Evolutionary conservation across 2,888 invertebrate genomes (phyloP).

Genomic region (Congeria kusceri): DNA sequence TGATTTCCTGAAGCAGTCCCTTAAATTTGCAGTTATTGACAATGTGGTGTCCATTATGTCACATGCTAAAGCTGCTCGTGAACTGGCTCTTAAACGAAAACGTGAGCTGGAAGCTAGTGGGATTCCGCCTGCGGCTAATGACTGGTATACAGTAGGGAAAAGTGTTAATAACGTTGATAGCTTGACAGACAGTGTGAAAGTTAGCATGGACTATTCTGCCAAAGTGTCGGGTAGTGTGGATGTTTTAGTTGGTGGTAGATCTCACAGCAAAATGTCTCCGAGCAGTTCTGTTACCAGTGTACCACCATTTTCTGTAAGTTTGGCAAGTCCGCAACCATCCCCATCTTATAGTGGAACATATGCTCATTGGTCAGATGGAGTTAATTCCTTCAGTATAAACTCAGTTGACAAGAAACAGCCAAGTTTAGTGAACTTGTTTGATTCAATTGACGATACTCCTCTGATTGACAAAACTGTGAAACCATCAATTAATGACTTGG

Average conservation of each 20-base stretch:
- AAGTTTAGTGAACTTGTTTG: slow-evolving; percentile 41
- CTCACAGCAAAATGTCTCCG: too few species aligned
- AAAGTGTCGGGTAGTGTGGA: slow-evolving; percentile 11
- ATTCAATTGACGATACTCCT: slow-evolving; percentile 64
- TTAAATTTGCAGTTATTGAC: slow-evolving; percentile 73
- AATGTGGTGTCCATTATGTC: slow-evolving; percentile 69
- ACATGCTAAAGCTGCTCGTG: slow-evolving; percentile 66
- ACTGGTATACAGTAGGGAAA: slow-evolving; percentile 68
- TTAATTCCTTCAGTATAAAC: slow-evolving; percentile 10
- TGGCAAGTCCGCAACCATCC: too few species aligned
- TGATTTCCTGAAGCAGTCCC: slow-evolving; percentile 67
- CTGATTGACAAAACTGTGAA: slow-evolving; percentile 15
- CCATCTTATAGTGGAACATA: not conserved
- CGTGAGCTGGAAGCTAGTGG: slow-evolving; percentile 30
- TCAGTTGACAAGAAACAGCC: too few species aligned
- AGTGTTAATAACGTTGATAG: slow-evolving; percentile 47
- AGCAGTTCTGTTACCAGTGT: too few species aligned
- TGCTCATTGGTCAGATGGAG: slow-evolving; percentile 29
- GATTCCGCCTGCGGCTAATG: slow-evolving; percentile 41
- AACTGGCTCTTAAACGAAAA: slow-evolving; percentile 56
- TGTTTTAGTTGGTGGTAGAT: not conserved
- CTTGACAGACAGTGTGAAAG: slow-evolving; percentile 52
- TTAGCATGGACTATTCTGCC: slow-evolving; percentile 8
- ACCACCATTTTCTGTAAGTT: too few species aligned
- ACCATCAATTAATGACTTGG: slow-evolving; percentile 47